Percentiles rank a stretch among this genome's conserved stretches.
These are phyloP conservation scores for Nomada fucata DNA, from an alignment of 2,888 invertebrate genomes.

Conservation along the genomic window DNA sequence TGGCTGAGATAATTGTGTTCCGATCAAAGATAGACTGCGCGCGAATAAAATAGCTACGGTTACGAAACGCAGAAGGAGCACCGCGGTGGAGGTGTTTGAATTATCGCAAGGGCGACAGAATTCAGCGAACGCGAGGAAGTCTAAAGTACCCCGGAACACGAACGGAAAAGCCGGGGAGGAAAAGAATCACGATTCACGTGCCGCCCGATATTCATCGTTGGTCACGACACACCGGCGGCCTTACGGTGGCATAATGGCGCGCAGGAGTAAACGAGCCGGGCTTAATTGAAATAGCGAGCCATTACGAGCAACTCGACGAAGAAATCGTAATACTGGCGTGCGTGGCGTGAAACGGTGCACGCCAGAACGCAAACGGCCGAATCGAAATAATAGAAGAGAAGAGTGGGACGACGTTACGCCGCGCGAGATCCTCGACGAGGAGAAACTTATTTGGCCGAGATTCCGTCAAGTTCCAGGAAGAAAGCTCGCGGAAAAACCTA, in stretches of 20 bases:
- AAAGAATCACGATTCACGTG: constrained; percentile 37
- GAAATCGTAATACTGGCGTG: constrained; percentile 41
- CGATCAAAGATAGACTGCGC: neutral
- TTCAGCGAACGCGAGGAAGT: neutral
- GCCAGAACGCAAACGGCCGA: constrained; percentile 9
- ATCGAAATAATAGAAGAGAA: constrained; percentile 29
- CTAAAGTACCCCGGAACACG: constrained; percentile 6
- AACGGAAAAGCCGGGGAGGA: constrained; percentile 3
- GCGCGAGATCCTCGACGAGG: constrained; percentile 42
- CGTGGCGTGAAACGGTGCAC: constrained; percentile 39
- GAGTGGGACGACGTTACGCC: constrained; percentile 44
- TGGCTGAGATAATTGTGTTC: too few relatives aligned
- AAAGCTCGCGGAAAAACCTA: neutral
- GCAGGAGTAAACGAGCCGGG: constrained; percentile 17
- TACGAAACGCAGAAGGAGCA: neutral
- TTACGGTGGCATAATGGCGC: constrained; percentile 28
- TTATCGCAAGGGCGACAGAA: neutral
- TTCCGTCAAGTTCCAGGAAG: constrained; percentile 3
- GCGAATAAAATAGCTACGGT: neutral
- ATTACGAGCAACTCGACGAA: constrained; percentile 26
- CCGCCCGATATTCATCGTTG: constrained; percentile 29
- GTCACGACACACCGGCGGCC: constrained; percentile 30
- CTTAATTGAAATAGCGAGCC: constrained; percentile 59
- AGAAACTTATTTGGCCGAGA: constrained; percentile 39
- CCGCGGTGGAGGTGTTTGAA: neutral